Base-by-base conservation (phyloP, 2,113 vertebrate species). In the Notarius quadriscutis region DNA sequence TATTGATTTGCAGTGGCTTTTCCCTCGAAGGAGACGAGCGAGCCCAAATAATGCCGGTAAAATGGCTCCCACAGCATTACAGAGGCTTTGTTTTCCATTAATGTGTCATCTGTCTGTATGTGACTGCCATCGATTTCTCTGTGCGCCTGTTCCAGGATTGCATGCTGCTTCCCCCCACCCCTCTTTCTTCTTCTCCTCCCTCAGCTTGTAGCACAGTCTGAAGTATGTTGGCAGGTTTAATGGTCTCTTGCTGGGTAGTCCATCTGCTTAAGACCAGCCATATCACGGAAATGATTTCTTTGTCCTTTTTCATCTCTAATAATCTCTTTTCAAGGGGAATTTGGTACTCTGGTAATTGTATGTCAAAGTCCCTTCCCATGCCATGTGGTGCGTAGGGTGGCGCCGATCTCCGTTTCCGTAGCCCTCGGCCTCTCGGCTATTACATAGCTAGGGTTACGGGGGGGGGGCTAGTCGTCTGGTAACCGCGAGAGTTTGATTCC, bases 201-300 rank as follows among this genome's bases (percentile, higher is more conserved):
- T 30, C 48, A 62, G 58, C n/a, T 10, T 63, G n/a, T 30, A 81
- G 57, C 55, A 14, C 79, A 81, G 18, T 41, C 34, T 55, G 30
- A 77, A 27, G 25, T n/a, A 20, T 55, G 30, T 72, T 81, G 85
- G 85, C 63, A 81, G 51, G 20, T 72, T 74, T 27, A 62, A 15
- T 74, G 57, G 55, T 15, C 15, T 72, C 86, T 2, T 87, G 65
- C 65, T 87, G 34, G 18, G 79, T 2, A 60, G 65, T 34, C 85
- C 78, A 81, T 87, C 78, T 81, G 78, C 74, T 86, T 71, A 71
- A 58, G 8, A 58, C 22, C 30, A 58, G 8, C 14, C 18, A 12
- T 22, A 11, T 81, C 10, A 27, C n/a, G 27, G 18, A 74, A 57
- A 74, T 55, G n/a, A 50, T 17, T 27, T 72, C 41, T 27, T 22